phyloP scores from a whole-genome alignment of 37 sponge, comb jelly and placozoan species.

The Dysidea cf. avara region DNA sequence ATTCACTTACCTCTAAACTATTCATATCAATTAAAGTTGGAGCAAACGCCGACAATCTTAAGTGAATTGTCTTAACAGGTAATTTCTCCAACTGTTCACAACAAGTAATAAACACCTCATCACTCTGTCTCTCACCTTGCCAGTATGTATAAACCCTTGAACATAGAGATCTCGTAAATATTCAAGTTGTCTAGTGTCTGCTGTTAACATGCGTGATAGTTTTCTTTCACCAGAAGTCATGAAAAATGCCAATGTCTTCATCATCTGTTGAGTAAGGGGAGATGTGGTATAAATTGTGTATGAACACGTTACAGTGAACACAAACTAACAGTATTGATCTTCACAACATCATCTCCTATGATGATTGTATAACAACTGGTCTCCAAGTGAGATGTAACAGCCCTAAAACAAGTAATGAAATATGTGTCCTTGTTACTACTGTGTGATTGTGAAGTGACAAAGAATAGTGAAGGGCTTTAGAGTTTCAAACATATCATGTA shows the following conservation, averaged over 20 bases:
- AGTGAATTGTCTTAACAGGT: neutral
- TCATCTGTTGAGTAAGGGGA: slow-evolving; percentile 76
- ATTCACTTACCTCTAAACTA: neutral
- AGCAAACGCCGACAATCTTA: slow-evolving; percentile 7
- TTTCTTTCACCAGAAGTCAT: slow-evolving; percentile 62
- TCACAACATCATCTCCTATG: slow-evolving; percentile 30
- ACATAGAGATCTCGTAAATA: slow-evolving; percentile 71
- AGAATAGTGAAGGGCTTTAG: too few species aligned
- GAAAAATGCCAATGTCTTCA: slow-evolving; percentile 71
- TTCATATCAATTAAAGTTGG: slow-evolving; percentile 13
- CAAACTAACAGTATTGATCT: slow-evolving; percentile 43
- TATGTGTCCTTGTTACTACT: too few species aligned
- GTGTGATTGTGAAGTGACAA: too few species aligned
- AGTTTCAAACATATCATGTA: too few species aligned
- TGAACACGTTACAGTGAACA: neutral
- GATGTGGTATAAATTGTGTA: neutral
- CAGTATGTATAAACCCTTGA: slow-evolving; percentile 50
- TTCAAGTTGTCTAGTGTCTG: neutral
- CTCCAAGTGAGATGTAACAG: slow-evolving; percentile 64
- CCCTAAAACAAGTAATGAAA: slow-evolving; percentile 29
- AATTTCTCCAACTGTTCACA: too few species aligned
- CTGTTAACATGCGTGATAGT: slow-evolving; percentile 36
- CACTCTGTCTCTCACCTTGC: neutral
- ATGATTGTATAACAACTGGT: slow-evolving; percentile 62
- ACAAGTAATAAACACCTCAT: slow-evolving; percentile 1